Percentiles rank a stretch among this genome's conserved stretches.
phyloP scores from a whole-genome alignment of 2,113 vertebrate genomes.

The Python bivittatus region DNA sequence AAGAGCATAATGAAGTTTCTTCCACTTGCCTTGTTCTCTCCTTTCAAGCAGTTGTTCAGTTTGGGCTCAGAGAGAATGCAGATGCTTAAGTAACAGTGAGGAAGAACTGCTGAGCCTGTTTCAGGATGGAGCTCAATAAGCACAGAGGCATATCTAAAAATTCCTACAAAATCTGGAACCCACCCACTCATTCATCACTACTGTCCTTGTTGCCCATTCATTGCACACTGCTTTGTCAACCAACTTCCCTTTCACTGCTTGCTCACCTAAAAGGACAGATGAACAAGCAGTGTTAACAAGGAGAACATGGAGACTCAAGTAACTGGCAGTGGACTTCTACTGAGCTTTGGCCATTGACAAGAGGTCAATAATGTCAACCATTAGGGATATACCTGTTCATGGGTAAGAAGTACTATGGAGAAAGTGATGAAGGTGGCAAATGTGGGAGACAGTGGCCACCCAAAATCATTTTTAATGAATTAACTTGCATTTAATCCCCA shows the following conservation, averaged over 20 bases:
- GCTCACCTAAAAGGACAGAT: neutral
- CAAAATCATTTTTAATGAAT: neutral
- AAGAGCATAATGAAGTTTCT: neutral
- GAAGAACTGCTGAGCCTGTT: too few relatives aligned
- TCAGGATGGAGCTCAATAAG: neutral
- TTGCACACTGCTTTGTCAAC: neutral
- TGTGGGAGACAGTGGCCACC: neutral
- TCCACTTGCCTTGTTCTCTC: neutral
- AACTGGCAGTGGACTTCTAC: neutral
- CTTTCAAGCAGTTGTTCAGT: neutral
- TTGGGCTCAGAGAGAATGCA: neutral
- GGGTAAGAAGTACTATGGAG: neutral
- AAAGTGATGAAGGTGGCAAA: neutral
- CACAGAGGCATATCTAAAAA: neutral
- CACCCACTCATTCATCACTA: neutral
- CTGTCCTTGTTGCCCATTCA: neutral
- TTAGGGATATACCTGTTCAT: neutral
- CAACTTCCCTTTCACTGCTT: neutral
- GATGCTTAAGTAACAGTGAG: too few relatives aligned
- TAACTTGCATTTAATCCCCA: neutral
- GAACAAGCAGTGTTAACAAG: neutral
- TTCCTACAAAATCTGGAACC: neutral
- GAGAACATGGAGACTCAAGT: neutral
- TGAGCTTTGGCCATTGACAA: neutral
- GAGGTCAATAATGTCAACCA: neutral